These are phyloP conservation scores for Actinia equina DNA, from an alignment of 64 coral and sea anemone species.

Conservation along the genomic window DNA sequence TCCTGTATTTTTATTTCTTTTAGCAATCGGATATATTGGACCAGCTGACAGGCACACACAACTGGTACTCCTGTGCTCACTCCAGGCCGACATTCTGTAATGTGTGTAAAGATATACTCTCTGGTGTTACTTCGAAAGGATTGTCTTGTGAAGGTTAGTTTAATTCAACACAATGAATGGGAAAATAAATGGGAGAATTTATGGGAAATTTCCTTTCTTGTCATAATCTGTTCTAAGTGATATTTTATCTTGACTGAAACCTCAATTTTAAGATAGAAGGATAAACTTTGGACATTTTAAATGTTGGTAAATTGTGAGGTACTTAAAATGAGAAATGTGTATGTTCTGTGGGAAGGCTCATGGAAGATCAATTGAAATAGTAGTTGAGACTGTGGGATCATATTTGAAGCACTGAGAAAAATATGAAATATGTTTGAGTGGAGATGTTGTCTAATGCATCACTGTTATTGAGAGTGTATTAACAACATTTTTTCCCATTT, in stretches of 20 bases:
- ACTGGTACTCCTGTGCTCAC: slow-evolving; percentile 98
- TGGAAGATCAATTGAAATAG: neutral
- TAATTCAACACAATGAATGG: neutral
- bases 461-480: no score
- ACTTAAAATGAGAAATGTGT: neutral
- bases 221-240: neutral
- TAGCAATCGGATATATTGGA: slow-evolving; percentile 88
- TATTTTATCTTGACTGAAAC: neutral
- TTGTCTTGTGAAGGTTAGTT: slow-evolving; percentile 95
- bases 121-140: slow-evolving; percentile 97
- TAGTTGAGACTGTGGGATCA: neutral
- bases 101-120: slow-evolving; percentile 88
- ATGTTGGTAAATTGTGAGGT: neutral
- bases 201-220: neutral
- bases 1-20: slow-evolving; percentile 14
- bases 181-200: neutral
- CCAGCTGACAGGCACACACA: slow-evolving; percentile 80
- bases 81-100: slow-evolving; percentile 94
- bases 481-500: no score
- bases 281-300: neutral
- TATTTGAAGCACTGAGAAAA: no score
- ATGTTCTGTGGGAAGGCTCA: neutral
- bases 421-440: no score
- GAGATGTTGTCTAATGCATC: no score
- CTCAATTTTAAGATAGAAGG: neutral